Evolutionary conservation across 2,113 vertebrate genomes (phyloP).

Genomic region (Callithrix jacchus): DNA sequence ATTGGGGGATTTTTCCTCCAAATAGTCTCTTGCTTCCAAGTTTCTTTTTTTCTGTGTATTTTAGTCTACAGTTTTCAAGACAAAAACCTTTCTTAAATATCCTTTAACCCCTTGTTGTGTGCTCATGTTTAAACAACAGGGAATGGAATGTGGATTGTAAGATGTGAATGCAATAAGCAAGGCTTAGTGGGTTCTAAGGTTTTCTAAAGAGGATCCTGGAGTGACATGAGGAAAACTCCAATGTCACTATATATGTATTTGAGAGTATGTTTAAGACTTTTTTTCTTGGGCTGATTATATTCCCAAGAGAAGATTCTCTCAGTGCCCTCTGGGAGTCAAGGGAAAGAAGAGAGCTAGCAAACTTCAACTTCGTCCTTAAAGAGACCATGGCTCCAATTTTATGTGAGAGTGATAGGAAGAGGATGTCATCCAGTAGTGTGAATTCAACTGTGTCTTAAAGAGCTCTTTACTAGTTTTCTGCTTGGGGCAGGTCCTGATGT

Average conservation of each 20-base stretch:
- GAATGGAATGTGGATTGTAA: not conserved
- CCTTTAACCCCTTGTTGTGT: not conserved
- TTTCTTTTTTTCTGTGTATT: not conserved
- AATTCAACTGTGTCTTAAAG: not conserved
- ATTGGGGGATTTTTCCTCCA: accelerated
- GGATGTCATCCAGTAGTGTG: not conserved
- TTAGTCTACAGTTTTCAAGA: not conserved
- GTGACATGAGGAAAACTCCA: not conserved
- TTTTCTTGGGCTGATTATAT: not conserved
- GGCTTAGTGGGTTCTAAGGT: accelerated
- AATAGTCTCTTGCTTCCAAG: not conserved
- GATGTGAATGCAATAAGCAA: not conserved
- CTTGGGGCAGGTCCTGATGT: not conserved
- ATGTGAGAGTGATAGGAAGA: not conserved
- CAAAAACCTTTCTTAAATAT: not conserved
- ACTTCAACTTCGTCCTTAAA: not conserved
- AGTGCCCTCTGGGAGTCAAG: not conserved
- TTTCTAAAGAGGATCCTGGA: not conserved
- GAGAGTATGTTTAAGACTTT: not conserved
- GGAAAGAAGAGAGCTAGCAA: not conserved
- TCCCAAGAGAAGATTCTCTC: not conserved
- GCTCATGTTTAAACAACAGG: not conserved
- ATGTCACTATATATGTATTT: not conserved
- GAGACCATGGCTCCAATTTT: not conserved
- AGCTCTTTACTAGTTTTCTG: not conserved